These are phyloP conservation scores for Cebus imitator DNA, from an alignment of 2,113 vertebrate species.

Conservation along the genomic window DNA sequence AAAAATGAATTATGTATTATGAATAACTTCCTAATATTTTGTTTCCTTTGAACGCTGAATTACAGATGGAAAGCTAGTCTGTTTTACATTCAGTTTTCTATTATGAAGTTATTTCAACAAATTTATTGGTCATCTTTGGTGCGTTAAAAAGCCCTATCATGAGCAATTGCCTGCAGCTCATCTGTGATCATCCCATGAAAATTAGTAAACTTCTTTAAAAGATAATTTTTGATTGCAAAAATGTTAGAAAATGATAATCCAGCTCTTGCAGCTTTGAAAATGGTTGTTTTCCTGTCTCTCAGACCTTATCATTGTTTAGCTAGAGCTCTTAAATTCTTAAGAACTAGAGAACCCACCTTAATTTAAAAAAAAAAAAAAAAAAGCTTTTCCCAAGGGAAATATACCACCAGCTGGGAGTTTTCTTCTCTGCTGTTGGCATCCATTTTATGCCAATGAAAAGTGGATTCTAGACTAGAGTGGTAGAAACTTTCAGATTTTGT, in stretches of 20 bases:
- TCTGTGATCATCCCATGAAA: neutral
- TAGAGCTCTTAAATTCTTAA: neutral
- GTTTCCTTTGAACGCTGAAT: conserved; percentile 14
- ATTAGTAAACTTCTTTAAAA: conserved; percentile 36
- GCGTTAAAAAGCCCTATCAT: neutral
- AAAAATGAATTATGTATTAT: neutral
- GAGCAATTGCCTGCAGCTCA: neutral
- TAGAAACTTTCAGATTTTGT: neutral
- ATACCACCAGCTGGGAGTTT: neutral
- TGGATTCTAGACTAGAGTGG: neutral
- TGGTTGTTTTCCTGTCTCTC: neutral
- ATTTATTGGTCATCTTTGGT: neutral
- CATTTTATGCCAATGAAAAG: neutral
- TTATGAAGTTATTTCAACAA: conserved; percentile 35
- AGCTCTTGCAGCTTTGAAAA: conserved; percentile 7
- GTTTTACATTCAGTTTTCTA: neutral
- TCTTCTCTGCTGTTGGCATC: neutral
- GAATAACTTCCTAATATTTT: conserved; percentile 29
- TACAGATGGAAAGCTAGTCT: neutral
- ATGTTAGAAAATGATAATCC: neutral
- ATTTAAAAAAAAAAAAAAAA: neutral
- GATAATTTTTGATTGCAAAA: neutral
- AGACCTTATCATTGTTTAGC: neutral
- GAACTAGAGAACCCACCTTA: neutral
- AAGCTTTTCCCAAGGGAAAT: neutral